These are phyloP conservation scores for Corythaeola cristata DNA, from an alignment of 2,113 vertebrate species.

Conservation along the genomic window DNA sequence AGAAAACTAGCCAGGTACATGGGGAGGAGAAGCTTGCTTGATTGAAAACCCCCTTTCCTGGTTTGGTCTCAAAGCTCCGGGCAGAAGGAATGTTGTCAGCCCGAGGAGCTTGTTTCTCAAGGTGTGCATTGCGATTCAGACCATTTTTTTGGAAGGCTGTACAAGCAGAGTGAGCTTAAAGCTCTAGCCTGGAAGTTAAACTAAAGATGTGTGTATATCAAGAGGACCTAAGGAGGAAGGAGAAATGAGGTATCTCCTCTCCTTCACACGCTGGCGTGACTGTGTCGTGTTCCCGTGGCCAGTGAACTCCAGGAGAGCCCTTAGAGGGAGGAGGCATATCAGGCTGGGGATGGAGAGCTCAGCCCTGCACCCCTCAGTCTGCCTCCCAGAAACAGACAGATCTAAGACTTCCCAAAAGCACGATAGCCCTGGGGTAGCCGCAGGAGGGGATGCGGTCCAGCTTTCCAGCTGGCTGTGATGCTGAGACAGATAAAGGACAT, in stretches of 20 bases:
- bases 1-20: not conserved
- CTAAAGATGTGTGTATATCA: not conserved
- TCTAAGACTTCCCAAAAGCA: not conserved
- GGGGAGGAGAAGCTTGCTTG: not conserved
- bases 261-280: not conserved
- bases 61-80: not conserved
- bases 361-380: not conserved
- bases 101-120: not conserved
- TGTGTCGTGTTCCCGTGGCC: not conserved
- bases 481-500: not conserved
- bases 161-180: not conserved
- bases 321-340: not conserved
- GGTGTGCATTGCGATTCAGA: not conserved
- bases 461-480: not conserved
- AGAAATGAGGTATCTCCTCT: not conserved
- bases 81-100: not conserved
- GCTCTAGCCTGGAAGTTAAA: not conserved
- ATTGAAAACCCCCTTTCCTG: not conserved
- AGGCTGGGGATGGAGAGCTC: not conserved
- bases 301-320: not conserved
- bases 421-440: rapidly evolving
- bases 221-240: not conserved
- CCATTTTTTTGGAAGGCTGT: not conserved
- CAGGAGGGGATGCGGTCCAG: not conserved
- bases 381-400: not conserved